Base-by-base conservation (phyloP, 2,888 invertebrate genomes). In the Epistrophe grossulariae region DNA sequence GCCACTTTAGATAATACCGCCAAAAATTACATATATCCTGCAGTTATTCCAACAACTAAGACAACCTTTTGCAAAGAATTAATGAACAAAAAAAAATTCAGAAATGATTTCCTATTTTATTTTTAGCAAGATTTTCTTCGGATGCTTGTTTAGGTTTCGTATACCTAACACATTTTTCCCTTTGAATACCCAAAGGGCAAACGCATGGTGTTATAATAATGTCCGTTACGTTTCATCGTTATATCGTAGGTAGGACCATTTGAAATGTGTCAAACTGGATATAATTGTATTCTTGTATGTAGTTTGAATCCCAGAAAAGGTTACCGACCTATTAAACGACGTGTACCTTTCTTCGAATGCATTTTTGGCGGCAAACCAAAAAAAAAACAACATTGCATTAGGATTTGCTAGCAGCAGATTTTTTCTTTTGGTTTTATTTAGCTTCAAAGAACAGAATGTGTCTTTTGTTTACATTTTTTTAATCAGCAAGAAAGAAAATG, bases 331-430 rank as follows among this genome's bases (percentile, higher is more conserved):
- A 8, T 28, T 4, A 9, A 15, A 0, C 4, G 0, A n/a, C 6
- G 6, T 15, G 15, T 52, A 31, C n/a, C 28, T 55, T 28, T 55
- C 24, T 15, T 31, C 4, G 55, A 31, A 55, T 31, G 9, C 9
- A 55, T 28, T 55, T 55, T 55, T 55, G 55, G 55, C 31, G 55
- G 55, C n/a, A 55, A 28, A n/a, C 31, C 28, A 24, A 31, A 9
- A 1, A 55, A 28, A 31, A 55, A 52, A 24, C n/a, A 9, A 1
- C 28, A 55, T n/a, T 55, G 55, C n/a, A 28, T 55, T 15, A n/a
- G 31, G 55, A 31, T 55, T 55, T 55, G 24, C 55, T 28, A 31
- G 28, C 28, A 31, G 55, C 15, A 55, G 24, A 28, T 24, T 28
- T 55, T 19, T 19, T 15, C 15, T 31, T 28, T 55, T 8, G 15